Percentiles rank a stretch among this genome's conserved stretches.
Conservation (phyloP, 2,113 vertebrate species). For the Columba janthina region DNA sequence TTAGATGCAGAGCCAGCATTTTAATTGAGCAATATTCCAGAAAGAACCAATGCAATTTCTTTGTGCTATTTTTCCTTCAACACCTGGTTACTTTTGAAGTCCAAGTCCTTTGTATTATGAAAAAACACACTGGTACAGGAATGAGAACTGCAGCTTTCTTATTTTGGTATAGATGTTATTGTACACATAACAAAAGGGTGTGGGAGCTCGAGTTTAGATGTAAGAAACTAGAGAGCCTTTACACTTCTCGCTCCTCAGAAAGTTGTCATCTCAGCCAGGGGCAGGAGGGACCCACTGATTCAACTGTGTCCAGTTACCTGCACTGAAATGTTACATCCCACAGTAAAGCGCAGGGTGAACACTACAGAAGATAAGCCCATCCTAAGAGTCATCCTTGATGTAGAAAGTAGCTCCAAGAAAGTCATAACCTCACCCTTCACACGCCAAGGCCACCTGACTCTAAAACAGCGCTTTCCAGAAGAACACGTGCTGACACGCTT, state of each 20-base stretch:
- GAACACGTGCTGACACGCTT: neutral
- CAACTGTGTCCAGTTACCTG: neutral
- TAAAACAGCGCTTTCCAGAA: neutral
- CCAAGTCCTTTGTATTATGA: neutral
- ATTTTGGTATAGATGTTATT: neutral
- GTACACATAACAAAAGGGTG: neutral
- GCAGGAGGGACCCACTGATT: neutral
- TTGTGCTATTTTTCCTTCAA: slow-evolving; percentile 8
- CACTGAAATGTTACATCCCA: neutral
- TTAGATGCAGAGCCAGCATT: neutral
- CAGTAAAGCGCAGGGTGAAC: neutral
- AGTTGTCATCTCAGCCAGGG: neutral
- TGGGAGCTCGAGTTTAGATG: neutral
- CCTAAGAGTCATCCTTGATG: neutral
- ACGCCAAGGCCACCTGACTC: neutral
- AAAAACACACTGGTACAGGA: neutral
- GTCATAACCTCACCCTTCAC: neutral
- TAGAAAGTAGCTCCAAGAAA: neutral
- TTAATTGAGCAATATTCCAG: slow-evolving; percentile 20
- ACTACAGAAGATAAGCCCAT: neutral
- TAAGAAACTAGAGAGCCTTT: neutral
- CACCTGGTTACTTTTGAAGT: slow-evolving; percentile 6
- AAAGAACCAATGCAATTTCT: neutral
- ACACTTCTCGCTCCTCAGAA: neutral
- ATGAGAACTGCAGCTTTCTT: neutral